Percentiles rank a stretch among this genome's conserved stretches.
Conservation (phyloP, 2,797 vertebrate genomes). For the Enteromius unitaeniatus region DNA sequence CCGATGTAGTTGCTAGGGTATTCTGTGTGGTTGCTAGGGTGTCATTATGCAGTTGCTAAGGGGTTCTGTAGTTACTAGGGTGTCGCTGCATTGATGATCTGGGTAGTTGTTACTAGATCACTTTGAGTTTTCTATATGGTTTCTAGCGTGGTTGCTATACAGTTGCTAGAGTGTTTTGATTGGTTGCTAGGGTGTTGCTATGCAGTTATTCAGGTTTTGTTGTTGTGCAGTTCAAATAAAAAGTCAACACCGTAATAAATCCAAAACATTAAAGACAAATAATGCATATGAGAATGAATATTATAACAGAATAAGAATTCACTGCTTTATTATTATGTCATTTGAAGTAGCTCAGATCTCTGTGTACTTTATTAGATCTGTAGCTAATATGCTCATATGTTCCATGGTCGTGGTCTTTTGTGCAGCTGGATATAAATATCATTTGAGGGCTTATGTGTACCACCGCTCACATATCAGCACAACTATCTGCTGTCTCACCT, state of each 20-base stretch:
- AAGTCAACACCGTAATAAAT: not conserved
- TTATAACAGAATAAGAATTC: not conserved
- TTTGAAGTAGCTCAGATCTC: slow-evolving; percentile 10
- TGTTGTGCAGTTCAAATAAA: not conserved
- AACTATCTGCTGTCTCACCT: slow-evolving; percentile 44
- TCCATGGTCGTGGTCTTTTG: slow-evolving; percentile 26
- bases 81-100: not conserved
- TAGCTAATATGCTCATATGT: slow-evolving; percentile 7
- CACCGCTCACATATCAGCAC: slow-evolving; percentile 68
- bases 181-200: not conserved
- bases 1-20: not conserved
- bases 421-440: slow-evolving; percentile 28
- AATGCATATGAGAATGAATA: not conserved
- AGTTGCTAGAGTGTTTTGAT: not conserved
- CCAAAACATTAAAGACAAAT: not conserved
- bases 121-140: not conserved
- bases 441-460: slow-evolving; percentile 25
- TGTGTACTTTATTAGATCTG: not conserved
- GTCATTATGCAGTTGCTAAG: not conserved
- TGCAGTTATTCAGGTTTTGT: not conserved
- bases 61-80: not conserved
- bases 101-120: not conserved
- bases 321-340: not conserved
- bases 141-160: not conserved
- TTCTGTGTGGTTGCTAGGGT: not conserved